A percentile compares a stretch with the other conserved stretches of the same genome.
These are phyloP conservation scores for Rousettus leschenaultii DNA, from an alignment of 2,113 vertebrate species.

Conservation along the genomic window DNA sequence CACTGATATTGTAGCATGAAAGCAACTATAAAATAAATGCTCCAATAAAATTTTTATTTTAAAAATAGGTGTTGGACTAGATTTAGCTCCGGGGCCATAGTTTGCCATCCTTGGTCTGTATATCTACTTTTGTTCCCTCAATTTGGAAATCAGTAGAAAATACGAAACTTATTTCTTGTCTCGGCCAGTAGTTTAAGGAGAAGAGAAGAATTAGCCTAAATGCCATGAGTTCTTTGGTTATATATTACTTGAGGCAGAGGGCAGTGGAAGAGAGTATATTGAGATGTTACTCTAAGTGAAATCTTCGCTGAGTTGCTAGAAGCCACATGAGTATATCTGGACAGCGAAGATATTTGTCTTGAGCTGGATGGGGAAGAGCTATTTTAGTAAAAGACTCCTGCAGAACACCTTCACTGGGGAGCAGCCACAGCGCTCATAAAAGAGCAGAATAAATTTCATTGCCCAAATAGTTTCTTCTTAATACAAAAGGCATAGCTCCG, in stretches of 20 bases:
- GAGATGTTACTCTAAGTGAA: not conserved
- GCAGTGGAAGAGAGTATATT: not conserved
- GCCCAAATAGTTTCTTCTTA: not conserved
- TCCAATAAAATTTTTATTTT: not conserved
- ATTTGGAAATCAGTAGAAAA: not conserved
- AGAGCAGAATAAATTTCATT: not conserved
- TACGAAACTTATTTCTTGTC: not conserved
- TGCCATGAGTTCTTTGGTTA: not conserved
- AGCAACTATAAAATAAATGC: not conserved
- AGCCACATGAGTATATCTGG: not conserved
- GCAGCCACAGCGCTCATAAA: not conserved
- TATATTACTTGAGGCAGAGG: not conserved
- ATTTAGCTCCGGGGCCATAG: not conserved
- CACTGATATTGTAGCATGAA: not conserved
- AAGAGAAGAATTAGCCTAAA: not conserved
- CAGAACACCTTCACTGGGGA: not conserved
- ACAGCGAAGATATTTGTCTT: not conserved
- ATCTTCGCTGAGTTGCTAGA: not conserved
- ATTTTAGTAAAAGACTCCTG: not conserved
- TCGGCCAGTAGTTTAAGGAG: not conserved
- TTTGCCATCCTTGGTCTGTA: not conserved
- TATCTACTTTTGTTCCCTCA: not conserved
- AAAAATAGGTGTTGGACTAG: not conserved
- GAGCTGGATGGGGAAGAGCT: not conserved
- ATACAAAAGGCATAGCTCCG: not conserved